Base-by-base conservation (phyloP, 2,888 invertebrate species). In the Strigamia maritima region DNA sequence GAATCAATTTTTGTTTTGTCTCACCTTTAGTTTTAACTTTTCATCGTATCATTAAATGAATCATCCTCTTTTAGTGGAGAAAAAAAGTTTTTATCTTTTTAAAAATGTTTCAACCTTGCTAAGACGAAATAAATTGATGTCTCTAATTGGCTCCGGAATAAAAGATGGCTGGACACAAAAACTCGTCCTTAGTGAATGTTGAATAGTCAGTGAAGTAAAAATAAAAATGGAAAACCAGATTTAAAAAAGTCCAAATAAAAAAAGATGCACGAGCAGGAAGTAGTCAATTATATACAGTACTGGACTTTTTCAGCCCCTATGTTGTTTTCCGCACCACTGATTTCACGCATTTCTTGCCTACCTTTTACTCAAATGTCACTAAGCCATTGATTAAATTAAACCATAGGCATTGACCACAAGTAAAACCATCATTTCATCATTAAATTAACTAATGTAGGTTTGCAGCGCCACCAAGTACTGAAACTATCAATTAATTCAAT, bases 241-340 rank as follows among this genome's bases (percentile, higher is more conserved):
- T 65, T 65, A 24, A 14, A 26, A 65, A 65, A 65, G 24, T 22
- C 14, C 26, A 2, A 8, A 10, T 26, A 65, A 65, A 65, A 60
- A 65, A 65, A 65, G 24, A 12, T 65, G 28, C 65, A 4, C 65
- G 16, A 28, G 65, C 65, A 65, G 65, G 65, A 65, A 65, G 65
- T 65, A 65, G 10, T 65, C 65, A 65, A 65, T 65, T 65, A 65
- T 65, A 65, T 65, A 65, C 65, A 65, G 24, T 65, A 65, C 65
- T 65, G 26, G 65, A 65, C 49, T 49, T 49, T 65, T 65, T 65
- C 65, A 26, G 14, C 14, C 65, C 2, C 14, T 26, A 22, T 26
- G 65, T 26, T 65, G 65, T 65, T 65, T 65, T 65, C 65, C 65
- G 65, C 65, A 65, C 14, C 65, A 65, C 6, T 65, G 65, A 24